Evolutionary conservation across 1,140 invertebrate genomes (phyloP).

Genomic region (Lutraria rhynchaena): DNA sequence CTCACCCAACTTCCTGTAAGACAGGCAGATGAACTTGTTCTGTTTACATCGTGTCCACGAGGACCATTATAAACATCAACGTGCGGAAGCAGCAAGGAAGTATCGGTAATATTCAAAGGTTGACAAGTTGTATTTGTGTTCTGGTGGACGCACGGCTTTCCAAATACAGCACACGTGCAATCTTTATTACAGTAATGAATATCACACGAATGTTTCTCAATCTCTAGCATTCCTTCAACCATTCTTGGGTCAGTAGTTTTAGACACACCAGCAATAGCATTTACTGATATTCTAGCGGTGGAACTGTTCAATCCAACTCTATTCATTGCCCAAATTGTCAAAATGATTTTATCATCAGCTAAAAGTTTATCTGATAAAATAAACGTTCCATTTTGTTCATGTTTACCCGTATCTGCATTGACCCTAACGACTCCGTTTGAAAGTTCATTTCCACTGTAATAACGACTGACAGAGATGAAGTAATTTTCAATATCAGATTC

Average conservation of each 20-base stretch:
- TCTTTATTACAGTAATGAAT: slow-evolving; percentile 31
- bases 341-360: slow-evolving; percentile 48
- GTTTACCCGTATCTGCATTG: not conserved
- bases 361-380: slow-evolving; percentile 8
- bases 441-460: not conserved
- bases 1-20: slow-evolving; percentile 38
- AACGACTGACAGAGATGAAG: slow-evolving; percentile 9
- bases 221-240: slow-evolving; percentile 34
- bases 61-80: not conserved
- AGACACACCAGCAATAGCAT: not conserved
- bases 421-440: not conserved
- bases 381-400: slow-evolving; percentile 38
- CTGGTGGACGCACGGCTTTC: slow-evolving; percentile 42
- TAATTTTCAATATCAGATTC: slow-evolving; percentile 31
- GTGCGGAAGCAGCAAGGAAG: not conserved
- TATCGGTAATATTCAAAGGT: not conserved
- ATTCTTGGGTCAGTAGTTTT: not conserved
- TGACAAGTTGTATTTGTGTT: slow-evolving; percentile 1
- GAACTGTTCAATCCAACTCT: slow-evolving; percentile 52
- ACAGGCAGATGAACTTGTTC: slow-evolving; percentile 31
- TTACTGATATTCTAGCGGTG: slow-evolving; percentile 45
- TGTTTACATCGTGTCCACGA: not conserved
- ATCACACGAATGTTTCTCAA: slow-evolving; percentile 59
- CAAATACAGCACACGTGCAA: slow-evolving; percentile 60
- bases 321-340: slow-evolving; percentile 61